Evolutionary conservation across 2,113 vertebrate genomes (phyloP).

Genomic region (Hypocryptadius cinnamomeus): DNA sequence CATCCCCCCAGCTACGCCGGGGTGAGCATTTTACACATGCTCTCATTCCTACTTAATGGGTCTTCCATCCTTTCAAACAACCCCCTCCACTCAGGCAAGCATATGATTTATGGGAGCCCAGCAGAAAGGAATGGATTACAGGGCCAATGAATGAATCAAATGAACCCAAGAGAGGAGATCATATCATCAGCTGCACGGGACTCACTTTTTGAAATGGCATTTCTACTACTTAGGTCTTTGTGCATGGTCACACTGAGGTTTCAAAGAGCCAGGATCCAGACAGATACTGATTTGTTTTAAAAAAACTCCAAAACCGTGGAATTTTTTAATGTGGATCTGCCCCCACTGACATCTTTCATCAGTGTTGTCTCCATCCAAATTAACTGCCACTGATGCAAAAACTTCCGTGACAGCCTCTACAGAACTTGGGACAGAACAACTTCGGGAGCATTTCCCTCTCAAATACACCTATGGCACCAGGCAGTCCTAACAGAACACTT

Average conservation of each 20-base stretch:
- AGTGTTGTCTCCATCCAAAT: not conserved
- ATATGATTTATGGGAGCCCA: not conserved
- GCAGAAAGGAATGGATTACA: not conserved
- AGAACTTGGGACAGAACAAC: not conserved
- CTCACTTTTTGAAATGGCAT: not conserved
- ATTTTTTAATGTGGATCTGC: not conserved
- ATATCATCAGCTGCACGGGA: not conserved
- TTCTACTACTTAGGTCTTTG: not conserved
- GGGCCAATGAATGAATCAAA: not conserved
- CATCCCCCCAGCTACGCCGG: rapidly evolving
- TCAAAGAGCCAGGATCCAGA: not conserved
- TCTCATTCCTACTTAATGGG: not conserved
- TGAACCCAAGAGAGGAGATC: not conserved
- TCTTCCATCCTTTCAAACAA: not conserved
- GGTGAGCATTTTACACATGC: not conserved
- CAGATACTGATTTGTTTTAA: not conserved
- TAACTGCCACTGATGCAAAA: not conserved
- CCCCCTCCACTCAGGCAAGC: not conserved
- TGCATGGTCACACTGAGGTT: not conserved
- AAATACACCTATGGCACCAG: not conserved
- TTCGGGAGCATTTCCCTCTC: not conserved
- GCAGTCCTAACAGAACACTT: not conserved
- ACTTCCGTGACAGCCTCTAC: not conserved
- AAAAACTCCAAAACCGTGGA: not conserved
- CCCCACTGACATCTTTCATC: not conserved